phyloP scores from a whole-genome alignment of 1,140 invertebrate species.

The Apis dorsata region DNA sequence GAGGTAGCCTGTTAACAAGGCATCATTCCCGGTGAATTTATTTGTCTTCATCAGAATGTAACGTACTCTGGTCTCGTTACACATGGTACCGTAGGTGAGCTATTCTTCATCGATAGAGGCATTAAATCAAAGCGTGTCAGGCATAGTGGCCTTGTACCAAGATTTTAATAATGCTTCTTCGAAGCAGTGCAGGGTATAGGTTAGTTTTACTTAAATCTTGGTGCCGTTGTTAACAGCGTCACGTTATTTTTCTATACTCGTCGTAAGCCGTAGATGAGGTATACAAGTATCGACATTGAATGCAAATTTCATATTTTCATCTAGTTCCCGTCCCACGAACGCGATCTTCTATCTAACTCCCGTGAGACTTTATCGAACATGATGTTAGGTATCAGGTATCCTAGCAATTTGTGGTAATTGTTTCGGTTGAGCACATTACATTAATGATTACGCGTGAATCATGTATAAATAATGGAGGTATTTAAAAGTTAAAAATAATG shows the following conservation, averaged over 20 bases:
- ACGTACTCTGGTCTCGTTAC: conserved; percentile 31
- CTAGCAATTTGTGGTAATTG: conserved; percentile 14
- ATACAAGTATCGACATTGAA: conserved; percentile 51
- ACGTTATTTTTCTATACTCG: conserved; percentile 51
- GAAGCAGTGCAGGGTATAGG: background rate
- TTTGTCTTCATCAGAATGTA: conserved; percentile 51
- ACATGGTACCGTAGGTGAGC: conserved; percentile 12
- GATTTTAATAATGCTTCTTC: conserved; percentile 35
- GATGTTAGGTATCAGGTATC: background rate
- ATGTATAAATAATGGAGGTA: background rate
- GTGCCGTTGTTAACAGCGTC: conserved; percentile 27
- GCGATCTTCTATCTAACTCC: background rate
- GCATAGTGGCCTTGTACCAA: background rate
- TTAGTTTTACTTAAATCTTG: conserved; percentile 8
- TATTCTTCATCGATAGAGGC: conserved; percentile 27
- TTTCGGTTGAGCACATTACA: conserved; percentile 7
- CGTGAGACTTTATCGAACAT: conserved; percentile 40
- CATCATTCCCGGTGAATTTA: conserved; percentile 32
- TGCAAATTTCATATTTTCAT: conserved; percentile 62
- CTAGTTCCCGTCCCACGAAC: conserved; percentile 57
- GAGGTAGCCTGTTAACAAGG: background rate
- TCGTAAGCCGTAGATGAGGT: background rate
- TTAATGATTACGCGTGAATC: conserved; percentile 4
- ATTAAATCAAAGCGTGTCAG: background rate
- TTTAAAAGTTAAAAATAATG: background rate